Percentiles rank a stretch among this genome's conserved stretches.
phyloP scores from a whole-genome alignment of 1,140 invertebrate genomes.

The Galendromus occidentalis region DNA sequence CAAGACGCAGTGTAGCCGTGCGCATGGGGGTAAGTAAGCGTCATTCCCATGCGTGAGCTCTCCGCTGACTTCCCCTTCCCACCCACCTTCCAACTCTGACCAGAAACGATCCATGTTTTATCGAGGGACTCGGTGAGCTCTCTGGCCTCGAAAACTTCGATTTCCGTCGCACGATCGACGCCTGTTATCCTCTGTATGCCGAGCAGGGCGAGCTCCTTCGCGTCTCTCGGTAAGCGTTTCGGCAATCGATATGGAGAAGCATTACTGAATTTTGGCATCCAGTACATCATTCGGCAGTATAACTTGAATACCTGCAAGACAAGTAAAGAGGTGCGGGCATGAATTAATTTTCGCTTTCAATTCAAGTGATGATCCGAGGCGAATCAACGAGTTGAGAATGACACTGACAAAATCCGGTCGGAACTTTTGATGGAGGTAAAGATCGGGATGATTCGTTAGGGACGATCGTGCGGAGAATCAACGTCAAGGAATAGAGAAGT shows the following conservation, averaged over 20 bases:
- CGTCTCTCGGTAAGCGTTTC: conserved; percentile 45
- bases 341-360: too few species aligned
- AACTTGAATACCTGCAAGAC: conserved; percentile 32
- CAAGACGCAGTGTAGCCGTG: too few species aligned
- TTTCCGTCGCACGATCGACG: conserved; percentile 52
- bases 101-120: conserved; percentile 81
- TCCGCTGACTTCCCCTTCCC: too few species aligned
- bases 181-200: conserved; percentile 66
- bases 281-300: conserved; percentile 81
- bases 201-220: conserved; percentile 55
- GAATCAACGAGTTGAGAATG: too few species aligned
- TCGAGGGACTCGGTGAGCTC: conserved; percentile 53
- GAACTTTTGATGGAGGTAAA: too few species aligned
- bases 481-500: too few species aligned
- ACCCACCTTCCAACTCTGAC: conserved; percentile 41
- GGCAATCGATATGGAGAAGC: conserved; percentile 71
- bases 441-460: neutral
- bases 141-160: conserved; percentile 29
- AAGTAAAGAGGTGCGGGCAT: neutral
- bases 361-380: too few species aligned
- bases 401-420: too few species aligned
- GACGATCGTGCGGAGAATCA: conserved; percentile 43
- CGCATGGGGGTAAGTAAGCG: too few species aligned
- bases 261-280: conserved; percentile 92
- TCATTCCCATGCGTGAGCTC: too few species aligned